These are phyloP conservation scores for Sitophilus oryzae DNA, from an alignment of 1,140 invertebrate species.

Conservation along the genomic window DNA sequence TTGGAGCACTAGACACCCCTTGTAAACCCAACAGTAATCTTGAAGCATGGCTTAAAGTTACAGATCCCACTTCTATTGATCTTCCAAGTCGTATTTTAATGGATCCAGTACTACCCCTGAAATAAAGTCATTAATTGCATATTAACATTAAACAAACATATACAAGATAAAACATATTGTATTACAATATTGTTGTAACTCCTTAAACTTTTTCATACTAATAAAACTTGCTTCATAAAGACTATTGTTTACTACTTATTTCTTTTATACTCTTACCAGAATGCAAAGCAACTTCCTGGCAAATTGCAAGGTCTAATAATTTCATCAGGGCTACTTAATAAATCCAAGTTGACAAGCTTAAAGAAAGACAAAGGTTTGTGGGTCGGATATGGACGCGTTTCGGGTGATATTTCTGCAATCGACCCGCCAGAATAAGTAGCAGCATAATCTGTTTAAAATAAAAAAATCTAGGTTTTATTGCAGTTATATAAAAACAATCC, in stretches of 20 bases:
- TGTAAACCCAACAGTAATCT: constrained; percentile 8
- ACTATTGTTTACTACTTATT: too few relatives aligned
- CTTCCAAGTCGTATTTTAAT: constrained; percentile 22
- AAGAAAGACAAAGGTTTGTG: constrained; percentile 15
- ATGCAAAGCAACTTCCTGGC: constrained; percentile 23
- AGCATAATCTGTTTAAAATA: constrained; percentile 13
- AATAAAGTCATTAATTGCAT: neutral
- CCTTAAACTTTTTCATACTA: too few relatives aligned
- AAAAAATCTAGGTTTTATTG: neutral
- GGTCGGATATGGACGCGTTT: constrained; percentile 11
- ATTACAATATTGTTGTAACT: too few relatives aligned
- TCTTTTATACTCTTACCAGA: constrained; percentile 5
- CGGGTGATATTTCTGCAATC: constrained; percentile 7
- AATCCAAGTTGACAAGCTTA: constrained; percentile 14
- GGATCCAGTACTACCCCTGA: constrained; percentile 12
- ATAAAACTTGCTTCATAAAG: too few relatives aligned
- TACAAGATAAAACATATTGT: too few relatives aligned
- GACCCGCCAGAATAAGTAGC: constrained; percentile 15
- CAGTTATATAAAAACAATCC: neutral
- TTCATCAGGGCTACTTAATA: constrained; percentile 18
- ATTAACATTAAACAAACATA: neutral
- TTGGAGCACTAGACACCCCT: constrained; percentile 22
- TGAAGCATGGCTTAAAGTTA: constrained; percentile 24
- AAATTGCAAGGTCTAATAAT: constrained; percentile 14
- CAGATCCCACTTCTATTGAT: constrained; percentile 18